Conservation (phyloP, 2,113 vertebrate species). For the Hippocampus guttulatus region DNA sequence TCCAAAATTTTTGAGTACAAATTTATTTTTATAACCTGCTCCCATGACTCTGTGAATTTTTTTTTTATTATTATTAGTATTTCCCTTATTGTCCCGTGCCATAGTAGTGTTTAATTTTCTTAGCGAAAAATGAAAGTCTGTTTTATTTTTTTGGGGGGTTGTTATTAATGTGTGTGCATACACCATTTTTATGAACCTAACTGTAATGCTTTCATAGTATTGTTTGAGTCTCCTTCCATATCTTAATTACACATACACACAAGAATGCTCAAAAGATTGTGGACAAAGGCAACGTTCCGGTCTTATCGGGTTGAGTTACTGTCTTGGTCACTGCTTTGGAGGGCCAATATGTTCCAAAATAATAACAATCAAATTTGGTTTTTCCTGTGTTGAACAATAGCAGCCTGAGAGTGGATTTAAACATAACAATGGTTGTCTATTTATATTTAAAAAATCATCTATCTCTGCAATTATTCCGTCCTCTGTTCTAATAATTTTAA, state of each 20-base stretch:
- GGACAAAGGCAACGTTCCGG: conserved; percentile 3
- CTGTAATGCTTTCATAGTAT: conserved; percentile 38
- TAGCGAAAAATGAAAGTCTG: conserved; percentile 22
- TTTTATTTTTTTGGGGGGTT: conserved; percentile 7
- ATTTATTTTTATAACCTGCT: conserved; percentile 59
- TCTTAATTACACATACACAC: conserved; percentile 30
- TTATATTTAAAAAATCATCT: conserved; percentile 53
- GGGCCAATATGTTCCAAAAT: conserved; percentile 24
- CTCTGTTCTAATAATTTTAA: conserved; percentile 47
- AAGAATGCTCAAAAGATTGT: conserved; percentile 10
- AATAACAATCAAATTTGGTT: neutral
- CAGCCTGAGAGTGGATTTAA: conserved; percentile 44
- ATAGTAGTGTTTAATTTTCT: conserved; percentile 58
- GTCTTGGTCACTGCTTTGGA: conserved; percentile 28
- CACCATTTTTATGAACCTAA: conserved; percentile 40
- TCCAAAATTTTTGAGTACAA: conserved; percentile 45
- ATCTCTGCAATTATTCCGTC: conserved; percentile 48
- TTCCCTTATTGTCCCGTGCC: conserved; percentile 50
- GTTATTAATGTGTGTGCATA: conserved; percentile 21
- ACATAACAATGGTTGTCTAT: conserved; percentile 58
- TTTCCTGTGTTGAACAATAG: conserved; percentile 39
- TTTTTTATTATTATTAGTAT: conserved; percentile 37
- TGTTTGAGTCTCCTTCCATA: conserved; percentile 33
- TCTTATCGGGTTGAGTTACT: conserved; percentile 11
- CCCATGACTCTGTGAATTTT: conserved; percentile 34